Base-by-base conservation (phyloP, 2,797 vertebrate genomes). In the Sparidentex hasta region DNA sequence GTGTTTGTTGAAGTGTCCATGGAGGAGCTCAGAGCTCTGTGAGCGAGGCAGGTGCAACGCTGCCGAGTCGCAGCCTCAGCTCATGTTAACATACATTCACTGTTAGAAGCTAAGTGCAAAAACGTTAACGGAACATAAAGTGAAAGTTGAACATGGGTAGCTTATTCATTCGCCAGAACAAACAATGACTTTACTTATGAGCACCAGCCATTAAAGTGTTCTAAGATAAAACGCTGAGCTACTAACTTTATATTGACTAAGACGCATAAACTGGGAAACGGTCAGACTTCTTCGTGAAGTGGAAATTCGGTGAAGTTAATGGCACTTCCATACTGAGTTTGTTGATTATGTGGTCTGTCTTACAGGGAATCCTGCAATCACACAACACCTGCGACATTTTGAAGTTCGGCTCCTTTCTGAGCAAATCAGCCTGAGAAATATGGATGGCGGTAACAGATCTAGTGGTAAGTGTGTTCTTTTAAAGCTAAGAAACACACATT, bases 401-500 rank as follows among this genome's bases (percentile, higher is more conserved):
- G 47, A 58, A 50, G 50, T 17, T 61, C 21, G 21, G 20, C 27
- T 78, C 23, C 54, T 29, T 33, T 12, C 62, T 54, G 25, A 75
- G 29, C 3, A 48, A 23, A 29, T 3, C 63, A 46, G 27, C 8
- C 17, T 64, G 3, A 5, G n/a, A 41, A 80, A 72, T 21, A 92
- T 92, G 90, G 88, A 75, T 5, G 51, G 46, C 20, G 44, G 51
- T 16, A 50, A 63, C 8, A 38, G 50, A 43, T 12, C 1, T 25
- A 78, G 65, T n/a, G 88, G 92, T 93, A 62, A 70, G 89, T 75
- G 11, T 78, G 11, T 52, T 44, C 6, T 16, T 33, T 27, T 61
- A 33, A 33, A 47, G 7, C 6, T 5, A 11, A 12, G 18, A 46
- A 59, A 38, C 46, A 46, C n/a, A 48, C 18, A 3, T 3, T 25